These are phyloP conservation scores for Ictalurus punctatus DNA, from an alignment of 2,113 vertebrate species.

Conservation along the genomic window DNA sequence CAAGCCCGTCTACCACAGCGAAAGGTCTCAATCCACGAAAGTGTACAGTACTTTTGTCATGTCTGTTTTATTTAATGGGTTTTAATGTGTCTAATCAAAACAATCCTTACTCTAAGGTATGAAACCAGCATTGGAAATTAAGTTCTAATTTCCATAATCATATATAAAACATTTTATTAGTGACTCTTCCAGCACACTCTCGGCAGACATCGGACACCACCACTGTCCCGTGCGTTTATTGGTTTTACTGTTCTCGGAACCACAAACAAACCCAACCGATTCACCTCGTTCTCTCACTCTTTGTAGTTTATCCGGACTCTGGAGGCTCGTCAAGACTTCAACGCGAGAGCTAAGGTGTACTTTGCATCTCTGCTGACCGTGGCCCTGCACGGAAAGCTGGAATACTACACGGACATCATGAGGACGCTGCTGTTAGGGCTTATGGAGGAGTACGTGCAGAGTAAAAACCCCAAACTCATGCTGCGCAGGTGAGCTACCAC, in stretches of 20 bases:
- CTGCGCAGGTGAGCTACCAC: conserved; percentile 81
- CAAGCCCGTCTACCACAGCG: not conserved
- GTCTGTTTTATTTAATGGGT: not conserved
- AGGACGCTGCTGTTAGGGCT: conserved; percentile 90
- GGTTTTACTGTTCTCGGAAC: not conserved
- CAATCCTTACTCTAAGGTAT: not conserved
- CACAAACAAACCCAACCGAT: not conserved
- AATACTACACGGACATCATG: conserved; percentile 98
- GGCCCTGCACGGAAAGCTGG: conserved; percentile 93
- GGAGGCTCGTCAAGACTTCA: conserved; percentile 86
- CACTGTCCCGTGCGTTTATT: not conserved
- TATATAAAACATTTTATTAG: not conserved
- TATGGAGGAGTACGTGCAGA: conserved; percentile 91
- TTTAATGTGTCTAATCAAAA: conserved; percentile 3
- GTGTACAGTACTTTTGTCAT: not conserved
- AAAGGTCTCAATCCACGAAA: not conserved
- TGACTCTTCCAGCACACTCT: not conserved
- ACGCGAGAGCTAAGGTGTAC: conserved; percentile 87
- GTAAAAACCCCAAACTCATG: conserved; percentile 97
- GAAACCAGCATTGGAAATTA: conserved; percentile 12
- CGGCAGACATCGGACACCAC: not conserved
- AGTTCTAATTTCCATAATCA: not conserved
- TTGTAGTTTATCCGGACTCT: conserved; percentile 69
- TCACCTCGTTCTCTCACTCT: not conserved
- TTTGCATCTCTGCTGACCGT: conserved; percentile 95